phyloP scores from a whole-genome alignment of 1,140 invertebrate genomes.

The Zaprionus davidi region DNA sequence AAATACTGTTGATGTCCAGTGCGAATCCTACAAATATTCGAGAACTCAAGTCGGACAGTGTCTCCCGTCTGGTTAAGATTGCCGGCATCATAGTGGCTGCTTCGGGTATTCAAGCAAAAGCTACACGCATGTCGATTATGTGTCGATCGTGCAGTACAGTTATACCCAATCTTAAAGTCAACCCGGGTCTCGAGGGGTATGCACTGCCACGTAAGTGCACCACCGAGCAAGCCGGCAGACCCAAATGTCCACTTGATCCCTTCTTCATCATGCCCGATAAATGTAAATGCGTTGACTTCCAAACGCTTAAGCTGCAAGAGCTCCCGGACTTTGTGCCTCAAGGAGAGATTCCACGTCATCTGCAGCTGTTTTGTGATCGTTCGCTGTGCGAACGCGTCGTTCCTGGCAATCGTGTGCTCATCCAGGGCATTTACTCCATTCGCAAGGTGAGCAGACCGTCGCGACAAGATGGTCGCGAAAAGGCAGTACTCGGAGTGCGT shows the following conservation, averaged over 20 bases:
- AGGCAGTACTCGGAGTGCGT: constrained; percentile 95
- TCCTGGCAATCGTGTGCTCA: constrained; percentile 97
- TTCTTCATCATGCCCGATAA: constrained; percentile 99
- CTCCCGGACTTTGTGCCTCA: constrained; percentile 98
- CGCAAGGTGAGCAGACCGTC: constrained; percentile 91
- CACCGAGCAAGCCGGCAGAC: constrained; percentile 94
- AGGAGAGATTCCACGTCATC: constrained; percentile 98
- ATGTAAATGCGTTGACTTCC: constrained; percentile 96
- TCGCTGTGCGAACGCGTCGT: constrained; percentile 97
- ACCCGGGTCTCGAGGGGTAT: constrained; percentile 98
- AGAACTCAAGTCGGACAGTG: constrained; percentile 95
- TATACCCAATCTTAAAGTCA: constrained; percentile 95
- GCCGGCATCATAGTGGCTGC: constrained; percentile 98
- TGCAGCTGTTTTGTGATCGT: constrained; percentile 97
- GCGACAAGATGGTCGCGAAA: constrained; percentile 89
- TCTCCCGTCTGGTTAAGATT: constrained; percentile 97
- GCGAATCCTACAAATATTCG: constrained; percentile 92
- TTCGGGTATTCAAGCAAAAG: constrained; percentile 97
- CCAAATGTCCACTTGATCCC: constrained; percentile 98
- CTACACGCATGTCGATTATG: constrained; percentile 97
- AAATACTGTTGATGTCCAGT: constrained; percentile 95
- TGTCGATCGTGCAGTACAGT: constrained; percentile 96
- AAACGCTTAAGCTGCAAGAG: constrained; percentile 97
- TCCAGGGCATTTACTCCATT: constrained; percentile 98
- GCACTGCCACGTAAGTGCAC: constrained; percentile 97